A percentile compares a stretch with the other conserved stretches of the same genome.
Evolutionary conservation across 2,888 invertebrate genomes (phyloP).

Genomic region (Epistrophe grossulariae): DNA sequence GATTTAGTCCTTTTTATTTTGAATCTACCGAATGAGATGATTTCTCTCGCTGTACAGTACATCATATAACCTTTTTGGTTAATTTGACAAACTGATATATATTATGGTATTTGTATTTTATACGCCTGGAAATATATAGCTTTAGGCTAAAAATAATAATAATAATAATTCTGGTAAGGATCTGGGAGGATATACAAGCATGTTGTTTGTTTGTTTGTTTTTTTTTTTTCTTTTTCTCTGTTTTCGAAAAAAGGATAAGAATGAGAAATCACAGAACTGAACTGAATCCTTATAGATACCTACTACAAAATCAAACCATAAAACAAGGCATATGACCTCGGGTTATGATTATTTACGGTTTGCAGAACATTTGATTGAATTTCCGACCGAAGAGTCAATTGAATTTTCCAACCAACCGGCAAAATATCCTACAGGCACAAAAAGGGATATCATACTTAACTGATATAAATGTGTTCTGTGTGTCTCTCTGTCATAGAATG

Average conservation of each 20-base stretch:
- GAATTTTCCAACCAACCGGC: slow-evolving; percentile 67
- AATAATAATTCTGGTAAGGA: slow-evolving; percentile 42
- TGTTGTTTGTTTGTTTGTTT: slow-evolving; percentile 6
- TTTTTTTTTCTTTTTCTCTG: slow-evolving; percentile 3
- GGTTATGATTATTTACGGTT: slow-evolving; percentile 71
- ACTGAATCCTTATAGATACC: background rate
- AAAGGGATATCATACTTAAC: slow-evolving; percentile 48
- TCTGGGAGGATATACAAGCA: background rate
- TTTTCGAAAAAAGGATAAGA: background rate
- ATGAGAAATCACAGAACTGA: slow-evolving; percentile 6
- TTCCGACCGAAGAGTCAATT: slow-evolving; percentile 74
- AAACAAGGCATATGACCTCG: slow-evolving; percentile 48
- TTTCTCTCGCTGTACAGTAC: background rate
- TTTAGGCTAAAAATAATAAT: slow-evolving; percentile 49
- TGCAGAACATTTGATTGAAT: slow-evolving; percentile 72
- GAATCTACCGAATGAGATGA: slow-evolving; percentile 13
- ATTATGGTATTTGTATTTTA: slow-evolving; percentile 16
- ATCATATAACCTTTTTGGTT: slow-evolving; percentile 49
- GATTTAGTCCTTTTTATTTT: slow-evolving; percentile 56
- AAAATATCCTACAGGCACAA: slow-evolving; percentile 55
- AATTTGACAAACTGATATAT: slow-evolving; percentile 63
- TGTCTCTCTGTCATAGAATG: background rate
- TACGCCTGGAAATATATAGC: background rate
- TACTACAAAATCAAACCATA: slow-evolving; percentile 11
- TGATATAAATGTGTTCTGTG: background rate